phyloP scores from a whole-genome alignment of 2,888 invertebrate genomes.

The Eilema sororculum region DNA sequence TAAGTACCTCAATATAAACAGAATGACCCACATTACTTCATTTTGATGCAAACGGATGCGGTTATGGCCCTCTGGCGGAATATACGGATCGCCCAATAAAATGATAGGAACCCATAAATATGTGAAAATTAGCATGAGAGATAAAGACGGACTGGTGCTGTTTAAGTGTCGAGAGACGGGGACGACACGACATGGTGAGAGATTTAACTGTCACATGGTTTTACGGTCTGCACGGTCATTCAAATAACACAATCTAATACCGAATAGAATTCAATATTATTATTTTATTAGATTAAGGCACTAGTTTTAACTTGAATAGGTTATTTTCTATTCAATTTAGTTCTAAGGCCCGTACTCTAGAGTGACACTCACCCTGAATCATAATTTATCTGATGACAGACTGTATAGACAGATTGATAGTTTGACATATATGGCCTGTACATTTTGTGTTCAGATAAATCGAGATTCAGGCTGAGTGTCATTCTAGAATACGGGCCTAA shows the following conservation, averaged over 20 bases:
- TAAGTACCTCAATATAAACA: slow-evolving; percentile 19
- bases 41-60: slow-evolving; percentile 28
- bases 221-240: not conserved
- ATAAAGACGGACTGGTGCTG: slow-evolving; percentile 12
- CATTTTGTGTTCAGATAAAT: no score
- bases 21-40: slow-evolving; percentile 17
- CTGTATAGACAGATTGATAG: no score
- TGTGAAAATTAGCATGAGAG: slow-evolving; percentile 32
- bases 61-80: slow-evolving; percentile 24
- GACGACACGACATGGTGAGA: slow-evolving; percentile 7
- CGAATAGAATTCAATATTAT: not conserved
- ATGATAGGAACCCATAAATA: slow-evolving; percentile 30
- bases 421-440: no score
- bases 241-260: not conserved
- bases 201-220: not conserved
- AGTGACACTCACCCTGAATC: no score
- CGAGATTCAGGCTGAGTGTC: no score
- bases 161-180: slow-evolving; percentile 14
- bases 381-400: no score
- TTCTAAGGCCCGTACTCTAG: no score
- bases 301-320: no score
- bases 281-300: no score
- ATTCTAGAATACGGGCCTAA: no score
- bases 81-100: slow-evolving; percentile 27
- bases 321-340: no score